Evolutionary conservation across 2,888 invertebrate genomes (phyloP).

Genomic region (Argyresthia goedartella): DNA sequence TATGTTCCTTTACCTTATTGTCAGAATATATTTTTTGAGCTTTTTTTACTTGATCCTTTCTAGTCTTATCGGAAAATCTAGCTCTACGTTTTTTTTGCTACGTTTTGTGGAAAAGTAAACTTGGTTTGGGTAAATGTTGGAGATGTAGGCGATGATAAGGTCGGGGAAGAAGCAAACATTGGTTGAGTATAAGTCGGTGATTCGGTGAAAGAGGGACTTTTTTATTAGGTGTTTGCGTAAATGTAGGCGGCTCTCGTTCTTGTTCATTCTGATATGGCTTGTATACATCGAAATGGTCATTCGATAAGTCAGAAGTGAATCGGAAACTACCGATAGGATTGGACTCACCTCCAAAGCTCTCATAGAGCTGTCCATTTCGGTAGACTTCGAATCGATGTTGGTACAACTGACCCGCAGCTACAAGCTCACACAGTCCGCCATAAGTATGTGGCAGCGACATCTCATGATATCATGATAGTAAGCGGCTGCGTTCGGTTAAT

Average conservation of each 20-base stretch:
- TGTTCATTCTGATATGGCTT: not conserved
- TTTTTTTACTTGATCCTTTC: not conserved
- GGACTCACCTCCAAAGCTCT: not conserved
- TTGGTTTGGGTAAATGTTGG: not conserved
- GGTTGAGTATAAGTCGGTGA: not conserved
- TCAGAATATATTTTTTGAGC: not conserved
- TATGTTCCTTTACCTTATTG: not conserved
- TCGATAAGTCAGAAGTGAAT: not conserved
- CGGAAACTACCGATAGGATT: not conserved
- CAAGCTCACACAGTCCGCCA: not conserved
- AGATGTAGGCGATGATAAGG: not conserved
- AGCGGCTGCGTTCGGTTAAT: not conserved
- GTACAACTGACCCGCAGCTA: not conserved
- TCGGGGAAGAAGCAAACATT: not conserved
- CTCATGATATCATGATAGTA: not conserved
- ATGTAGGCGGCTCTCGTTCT: not conserved
- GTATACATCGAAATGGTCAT: not conserved
- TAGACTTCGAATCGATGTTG: not conserved
- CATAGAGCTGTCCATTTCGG: not conserved
- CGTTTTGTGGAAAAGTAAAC: not conserved
- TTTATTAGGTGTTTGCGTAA: too few relatives aligned
- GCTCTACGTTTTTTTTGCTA: not conserved
- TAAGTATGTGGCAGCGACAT: not conserved
- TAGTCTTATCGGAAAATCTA: not conserved
- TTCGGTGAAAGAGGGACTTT: not conserved